A percentile compares a stretch with the other conserved stretches of the same genome.
phyloP scores from a whole-genome alignment of 1,140 invertebrate genomes.

The Colletes latitarsis region DNA sequence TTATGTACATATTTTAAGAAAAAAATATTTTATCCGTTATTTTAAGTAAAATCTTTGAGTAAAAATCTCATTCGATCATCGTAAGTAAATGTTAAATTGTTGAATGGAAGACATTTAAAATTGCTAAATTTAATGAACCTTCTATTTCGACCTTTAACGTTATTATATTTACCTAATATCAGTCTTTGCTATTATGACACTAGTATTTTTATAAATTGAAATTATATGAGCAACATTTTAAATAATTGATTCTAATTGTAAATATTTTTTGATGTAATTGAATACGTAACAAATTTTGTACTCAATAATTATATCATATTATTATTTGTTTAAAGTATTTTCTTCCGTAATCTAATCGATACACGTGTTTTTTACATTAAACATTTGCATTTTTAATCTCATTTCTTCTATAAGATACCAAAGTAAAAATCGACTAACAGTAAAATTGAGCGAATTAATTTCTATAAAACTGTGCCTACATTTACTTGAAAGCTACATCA shows the following conservation, averaged over 20 bases:
- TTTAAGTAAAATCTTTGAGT: constrained; percentile 5
- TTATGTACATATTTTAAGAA: background rate
- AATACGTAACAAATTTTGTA: background rate
- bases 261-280: background rate
- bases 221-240: background rate
- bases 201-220: background rate
- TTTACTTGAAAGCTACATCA: background rate
- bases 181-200: constrained; percentile 23
- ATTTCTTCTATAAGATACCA: background rate
- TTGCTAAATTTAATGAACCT: background rate
- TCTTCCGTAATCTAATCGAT: background rate
- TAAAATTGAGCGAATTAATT: constrained; percentile 16
- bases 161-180: constrained; percentile 25
- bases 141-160: background rate
- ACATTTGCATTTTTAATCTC: background rate
- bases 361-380: background rate
- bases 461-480: background rate
- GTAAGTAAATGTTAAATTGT: constrained; percentile 15
- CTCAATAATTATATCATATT: background rate
- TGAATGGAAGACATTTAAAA: constrained; percentile 3
- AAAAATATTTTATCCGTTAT: background rate
- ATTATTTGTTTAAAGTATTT: background rate
- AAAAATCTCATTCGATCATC: constrained; percentile 1
- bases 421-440: background rate
- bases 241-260: background rate